Evolutionary conservation across 2,113 vertebrate genomes (phyloP).

Genomic region (Alexandromys fortis): DNA sequence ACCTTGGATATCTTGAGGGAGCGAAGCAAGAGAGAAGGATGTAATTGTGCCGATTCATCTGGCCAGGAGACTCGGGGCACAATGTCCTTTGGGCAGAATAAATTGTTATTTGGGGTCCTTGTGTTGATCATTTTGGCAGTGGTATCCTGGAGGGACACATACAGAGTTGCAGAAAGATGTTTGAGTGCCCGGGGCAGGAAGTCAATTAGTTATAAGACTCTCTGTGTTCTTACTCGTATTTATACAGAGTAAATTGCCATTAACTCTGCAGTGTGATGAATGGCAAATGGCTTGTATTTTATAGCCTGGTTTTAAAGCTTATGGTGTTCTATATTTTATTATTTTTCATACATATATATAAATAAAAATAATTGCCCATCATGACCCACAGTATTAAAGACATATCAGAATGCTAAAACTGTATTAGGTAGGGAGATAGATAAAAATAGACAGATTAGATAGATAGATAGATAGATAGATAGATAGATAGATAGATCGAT

Average conservation of each 20-base stretch:
- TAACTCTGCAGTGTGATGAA: conserved; percentile 34
- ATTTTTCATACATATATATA: conserved; percentile 10
- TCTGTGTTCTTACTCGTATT: conserved; percentile 19
- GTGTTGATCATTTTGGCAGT: conserved; percentile 81
- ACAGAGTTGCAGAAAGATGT: conserved; percentile 62
- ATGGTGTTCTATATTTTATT: conserved; percentile 1
- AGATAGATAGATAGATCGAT: background rate
- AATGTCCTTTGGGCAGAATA: conserved; percentile 77
- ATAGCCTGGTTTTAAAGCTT: conserved; percentile 8
- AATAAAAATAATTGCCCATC: conserved; percentile 42
- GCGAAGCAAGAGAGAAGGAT: conserved; percentile 69
- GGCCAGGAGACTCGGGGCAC: conserved; percentile 74
- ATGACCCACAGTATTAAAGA: background rate
- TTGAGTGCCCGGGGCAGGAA: conserved; percentile 73
- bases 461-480: background rate
- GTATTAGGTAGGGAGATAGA: background rate
- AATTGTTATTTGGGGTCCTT: conserved; percentile 76
- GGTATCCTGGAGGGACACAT: conserved; percentile 71
- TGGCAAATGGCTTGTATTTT: conserved; percentile 21
- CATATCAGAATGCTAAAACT: background rate
- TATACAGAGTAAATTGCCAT: conserved; percentile 35
- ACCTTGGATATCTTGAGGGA: conserved; percentile 72
- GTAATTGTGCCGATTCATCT: conserved; percentile 85
- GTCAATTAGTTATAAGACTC: conserved; percentile 67
- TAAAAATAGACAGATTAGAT: background rate